phyloP scores from a whole-genome alignment of 2,888 invertebrate species.

The Bedellia somnulentella region DNA sequence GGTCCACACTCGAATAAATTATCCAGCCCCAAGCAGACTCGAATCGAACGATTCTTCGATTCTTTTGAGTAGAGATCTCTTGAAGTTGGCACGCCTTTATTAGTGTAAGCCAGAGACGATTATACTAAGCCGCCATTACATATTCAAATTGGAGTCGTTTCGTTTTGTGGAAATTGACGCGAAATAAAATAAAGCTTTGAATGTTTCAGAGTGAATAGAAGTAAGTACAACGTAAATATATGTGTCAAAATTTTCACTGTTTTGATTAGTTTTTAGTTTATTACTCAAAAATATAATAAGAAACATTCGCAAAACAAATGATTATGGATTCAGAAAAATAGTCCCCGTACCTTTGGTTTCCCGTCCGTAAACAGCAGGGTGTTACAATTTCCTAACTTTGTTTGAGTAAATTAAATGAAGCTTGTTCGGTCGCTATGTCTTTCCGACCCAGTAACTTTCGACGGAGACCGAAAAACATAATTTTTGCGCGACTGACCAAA shows the following conservation, averaged over 20 bases:
- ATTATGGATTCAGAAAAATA: conserved; percentile 5
- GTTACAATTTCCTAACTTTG: conserved; percentile 8
- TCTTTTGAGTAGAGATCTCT: conserved; percentile 53
- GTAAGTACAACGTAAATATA: no score
- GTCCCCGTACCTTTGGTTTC: background rate
- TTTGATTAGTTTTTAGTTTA: no score
- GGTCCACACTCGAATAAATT: conserved; percentile 60
- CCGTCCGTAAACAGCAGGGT: conserved; percentile 12
- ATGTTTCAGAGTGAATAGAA: conserved; percentile 11
- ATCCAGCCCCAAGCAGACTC: conserved; percentile 34
- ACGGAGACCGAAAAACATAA: conserved; percentile 54
- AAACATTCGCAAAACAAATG: no score
- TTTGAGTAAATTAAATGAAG: conserved; percentile 28
- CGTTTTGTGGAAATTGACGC: conserved; percentile 57
- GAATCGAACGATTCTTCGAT: conserved; percentile 56
- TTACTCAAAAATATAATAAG: no score
- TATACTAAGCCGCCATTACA: conserved; percentile 59
- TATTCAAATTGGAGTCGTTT: conserved; percentile 61
- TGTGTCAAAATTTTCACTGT: no score
- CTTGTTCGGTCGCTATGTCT: conserved; percentile 20
- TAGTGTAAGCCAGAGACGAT: conserved; percentile 59
- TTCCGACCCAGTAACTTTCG: conserved; percentile 36
- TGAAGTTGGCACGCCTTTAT: conserved; percentile 52
- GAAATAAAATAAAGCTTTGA: conserved; percentile 55
- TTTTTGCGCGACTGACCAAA: conserved; percentile 59